phyloP scores from a whole-genome alignment of 2,888 invertebrate genomes.

The Drosophila flavopinicola region DNA sequence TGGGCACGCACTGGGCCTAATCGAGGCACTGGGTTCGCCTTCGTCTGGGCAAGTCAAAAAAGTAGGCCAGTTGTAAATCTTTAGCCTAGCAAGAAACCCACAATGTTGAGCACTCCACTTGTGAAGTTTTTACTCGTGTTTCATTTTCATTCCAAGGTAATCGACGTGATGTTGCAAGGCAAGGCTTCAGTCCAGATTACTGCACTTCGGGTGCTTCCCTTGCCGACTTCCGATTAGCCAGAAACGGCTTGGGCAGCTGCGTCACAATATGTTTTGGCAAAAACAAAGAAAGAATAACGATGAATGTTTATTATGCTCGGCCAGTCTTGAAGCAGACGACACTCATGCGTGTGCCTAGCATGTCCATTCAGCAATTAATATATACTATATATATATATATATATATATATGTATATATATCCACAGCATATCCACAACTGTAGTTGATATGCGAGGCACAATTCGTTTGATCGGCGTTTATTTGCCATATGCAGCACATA shows the following conservation, averaged over 20 bases:
- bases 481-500: constrained; percentile 19
- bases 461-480: constrained; percentile 7
- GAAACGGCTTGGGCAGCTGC: neutral
- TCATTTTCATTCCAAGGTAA: constrained; percentile 53
- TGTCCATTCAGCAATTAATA: constrained; percentile 20
- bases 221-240: constrained; percentile 15
- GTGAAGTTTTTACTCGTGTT: constrained; percentile 37
- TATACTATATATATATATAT: neutral
- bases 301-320: constrained; percentile 38
- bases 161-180: constrained; percentile 34
- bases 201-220: constrained; percentile 21
- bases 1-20: constrained; percentile 15
- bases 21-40: constrained; percentile 9
- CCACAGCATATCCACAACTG: constrained; percentile 5
- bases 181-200: constrained; percentile 1
- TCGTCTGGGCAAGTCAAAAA: constrained; percentile 38
- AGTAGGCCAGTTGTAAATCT: constrained; percentile 69
- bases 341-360: constrained; percentile 38
- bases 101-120: constrained; percentile 40
- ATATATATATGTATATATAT: neutral
- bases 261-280: constrained; percentile 9
- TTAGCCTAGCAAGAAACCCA: constrained; percentile 34
- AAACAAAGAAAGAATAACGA: constrained; percentile 10
- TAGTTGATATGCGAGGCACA: constrained; percentile 54
- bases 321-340: constrained; percentile 44